phyloP scores from a whole-genome alignment of 2,888 invertebrate species.

The Drosophila bunnanda region DNA sequence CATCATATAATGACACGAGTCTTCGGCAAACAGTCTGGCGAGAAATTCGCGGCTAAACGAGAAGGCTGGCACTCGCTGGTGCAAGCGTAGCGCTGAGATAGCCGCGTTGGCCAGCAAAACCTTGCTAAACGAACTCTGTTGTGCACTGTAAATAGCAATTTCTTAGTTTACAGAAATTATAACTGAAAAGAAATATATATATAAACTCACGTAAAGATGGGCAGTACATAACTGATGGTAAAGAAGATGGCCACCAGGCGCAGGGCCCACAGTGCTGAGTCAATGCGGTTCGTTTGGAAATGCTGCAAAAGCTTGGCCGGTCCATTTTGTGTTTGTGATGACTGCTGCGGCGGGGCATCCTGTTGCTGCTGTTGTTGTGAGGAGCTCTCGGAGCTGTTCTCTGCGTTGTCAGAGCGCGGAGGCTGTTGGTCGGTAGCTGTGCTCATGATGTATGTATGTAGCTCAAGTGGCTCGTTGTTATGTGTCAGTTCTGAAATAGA shows the following conservation, averaged over 20 bases:
- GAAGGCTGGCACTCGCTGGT: conserved; percentile 95
- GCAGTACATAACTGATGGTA: conserved; percentile 93
- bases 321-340: conserved; percentile 65
- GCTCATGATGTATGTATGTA: conserved; percentile 61
- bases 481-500: conserved; percentile 16
- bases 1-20: conserved; percentile 98
- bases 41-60: conserved; percentile 93
- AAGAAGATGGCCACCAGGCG: conserved; percentile 93
- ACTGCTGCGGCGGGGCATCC: conserved; percentile 43
- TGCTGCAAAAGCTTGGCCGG: conserved; percentile 87
- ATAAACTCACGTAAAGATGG: conserved; percentile 92
- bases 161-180: neutral
- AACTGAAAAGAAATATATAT: neutral
- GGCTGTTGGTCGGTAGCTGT: conserved; percentile 66
- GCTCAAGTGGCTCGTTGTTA: conserved; percentile 14
- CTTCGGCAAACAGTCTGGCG: conserved; percentile 91
- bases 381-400: conserved; percentile 49
- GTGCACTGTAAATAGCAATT: conserved; percentile 86
- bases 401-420: conserved; percentile 59
- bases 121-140: conserved; percentile 94
- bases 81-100: conserved; percentile 96
- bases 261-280: conserved; percentile 94
- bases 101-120: conserved; percentile 97
- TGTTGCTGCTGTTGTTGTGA: conserved; percentile 46
- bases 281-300: conserved; percentile 92